Percentiles rank a stretch among this genome's conserved stretches.
Evolutionary conservation across 2,888 invertebrate species (phyloP).

Genomic region (Alviniconcha strummeri): DNA sequence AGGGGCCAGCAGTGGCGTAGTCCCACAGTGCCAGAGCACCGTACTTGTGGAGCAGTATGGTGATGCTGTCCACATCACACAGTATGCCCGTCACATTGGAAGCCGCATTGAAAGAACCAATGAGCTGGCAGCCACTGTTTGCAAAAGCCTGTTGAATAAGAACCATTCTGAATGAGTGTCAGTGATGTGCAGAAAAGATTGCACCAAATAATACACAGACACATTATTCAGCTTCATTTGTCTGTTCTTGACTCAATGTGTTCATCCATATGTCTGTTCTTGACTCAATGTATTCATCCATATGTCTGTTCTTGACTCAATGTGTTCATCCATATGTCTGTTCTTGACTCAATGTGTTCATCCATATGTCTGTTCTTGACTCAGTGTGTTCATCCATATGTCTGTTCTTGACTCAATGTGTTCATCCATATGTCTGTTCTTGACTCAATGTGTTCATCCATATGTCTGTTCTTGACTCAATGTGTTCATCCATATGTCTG

Average conservation of each 20-base stretch:
- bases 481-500: conserved; percentile 5
- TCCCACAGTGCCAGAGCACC: conserved; percentile 93
- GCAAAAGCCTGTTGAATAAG: not conserved
- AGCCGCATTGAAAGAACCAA: conserved; percentile 90
- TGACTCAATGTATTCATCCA: not conserved
- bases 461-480: not conserved
- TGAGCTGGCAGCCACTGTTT: conserved; percentile 79
- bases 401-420: not conserved
- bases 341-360: not conserved
- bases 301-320: conserved; percentile 3
- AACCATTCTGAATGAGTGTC: not conserved
- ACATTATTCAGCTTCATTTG: no score
- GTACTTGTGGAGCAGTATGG: conserved; percentile 86
- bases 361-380: not conserved
- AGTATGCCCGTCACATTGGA: conserved; percentile 93
- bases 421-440: not conserved
- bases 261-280: not conserved
- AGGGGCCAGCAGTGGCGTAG: conserved; percentile 87
- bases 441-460: not conserved
- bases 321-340: not conserved
- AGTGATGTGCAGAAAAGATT: no score
- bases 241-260: not conserved
- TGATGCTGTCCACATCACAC: conserved; percentile 88
- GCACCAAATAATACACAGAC: no score
- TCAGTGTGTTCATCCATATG: conserved; percentile 4